A percentile compares a stretch with the other conserved stretches of the same genome.
Evolutionary conservation across 1,140 invertebrate genomes (phyloP).

Genomic region (Drosophila nebulosa): DNA sequence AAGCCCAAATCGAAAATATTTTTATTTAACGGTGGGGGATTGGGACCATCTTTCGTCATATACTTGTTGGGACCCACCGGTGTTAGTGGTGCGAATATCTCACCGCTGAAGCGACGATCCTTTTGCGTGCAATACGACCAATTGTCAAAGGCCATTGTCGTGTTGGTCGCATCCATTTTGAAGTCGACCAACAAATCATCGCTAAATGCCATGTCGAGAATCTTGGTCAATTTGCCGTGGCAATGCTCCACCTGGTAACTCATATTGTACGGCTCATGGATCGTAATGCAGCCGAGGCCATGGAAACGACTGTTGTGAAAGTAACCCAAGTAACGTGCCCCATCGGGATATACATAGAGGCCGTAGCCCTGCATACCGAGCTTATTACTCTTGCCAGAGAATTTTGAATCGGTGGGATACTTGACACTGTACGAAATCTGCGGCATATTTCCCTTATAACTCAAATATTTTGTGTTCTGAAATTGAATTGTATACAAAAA

Average conservation of each 20-base stretch:
- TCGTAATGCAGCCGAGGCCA: conserved; percentile 38
- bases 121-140: conserved; percentile 43
- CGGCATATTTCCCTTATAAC: not conserved
- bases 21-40: not conserved
- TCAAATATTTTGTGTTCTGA: not conserved
- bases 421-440: not conserved
- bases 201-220: conserved; percentile 40
- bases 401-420: conserved; percentile 34
- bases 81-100: not conserved
- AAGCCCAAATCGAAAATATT: conserved; percentile 59
- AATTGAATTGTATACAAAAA: not conserved
- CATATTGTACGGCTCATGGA: conserved; percentile 13
- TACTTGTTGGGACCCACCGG: conserved; percentile 28
- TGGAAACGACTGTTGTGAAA: conserved; percentile 54
- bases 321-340: conserved; percentile 38
- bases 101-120: conserved; percentile 48
- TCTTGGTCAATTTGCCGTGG: conserved; percentile 32
- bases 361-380: conserved; percentile 58
- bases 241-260: conserved; percentile 41
- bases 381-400: conserved; percentile 12
- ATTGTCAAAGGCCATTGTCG: conserved; percentile 8
- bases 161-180: not conserved
- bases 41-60: conserved; percentile 4
- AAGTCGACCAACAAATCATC: conserved; percentile 44
- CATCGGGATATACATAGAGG: conserved; percentile 52